These are phyloP conservation scores for Bombus affinis DNA, from an alignment of 1,140 invertebrate species.

Conservation along the genomic window DNA sequence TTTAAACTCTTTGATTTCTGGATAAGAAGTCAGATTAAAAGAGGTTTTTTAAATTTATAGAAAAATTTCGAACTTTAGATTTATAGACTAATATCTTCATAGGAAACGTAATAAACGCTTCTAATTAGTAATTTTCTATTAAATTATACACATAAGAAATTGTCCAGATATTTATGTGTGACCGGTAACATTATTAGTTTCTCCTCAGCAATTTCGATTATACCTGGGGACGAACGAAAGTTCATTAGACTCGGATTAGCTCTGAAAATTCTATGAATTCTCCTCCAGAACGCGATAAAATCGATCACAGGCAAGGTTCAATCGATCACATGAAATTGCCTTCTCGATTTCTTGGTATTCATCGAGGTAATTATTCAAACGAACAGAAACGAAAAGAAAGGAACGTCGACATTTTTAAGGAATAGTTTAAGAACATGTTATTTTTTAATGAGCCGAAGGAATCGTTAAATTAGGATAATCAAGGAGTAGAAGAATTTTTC, in stretches of 20 bases:
- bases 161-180: too few species aligned
- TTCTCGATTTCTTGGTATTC: neutral
- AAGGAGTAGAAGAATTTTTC: neutral
- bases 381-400: neutral
- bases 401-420: neutral
- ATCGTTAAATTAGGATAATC: neutral
- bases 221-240: neutral
- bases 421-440: neutral
- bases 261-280: slow-evolving; percentile 11
- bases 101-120: too few species aligned
- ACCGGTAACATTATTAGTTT: neutral
- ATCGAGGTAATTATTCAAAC: slow-evolving; percentile 20
- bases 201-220: neutral
- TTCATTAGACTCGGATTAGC: slow-evolving; percentile 46
- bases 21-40: too few species aligned
- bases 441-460: neutral
- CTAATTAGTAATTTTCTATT: too few species aligned
- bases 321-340: neutral
- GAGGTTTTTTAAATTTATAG: too few species aligned
- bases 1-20: too few species aligned
- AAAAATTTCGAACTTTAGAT: too few species aligned
- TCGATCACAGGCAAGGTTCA: neutral
- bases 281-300: slow-evolving; percentile 33
- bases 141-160: too few species aligned
- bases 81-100: too few species aligned